phyloP scores from a whole-genome alignment of 2,113 vertebrate genomes.

The Chaetura pelagica region DNA sequence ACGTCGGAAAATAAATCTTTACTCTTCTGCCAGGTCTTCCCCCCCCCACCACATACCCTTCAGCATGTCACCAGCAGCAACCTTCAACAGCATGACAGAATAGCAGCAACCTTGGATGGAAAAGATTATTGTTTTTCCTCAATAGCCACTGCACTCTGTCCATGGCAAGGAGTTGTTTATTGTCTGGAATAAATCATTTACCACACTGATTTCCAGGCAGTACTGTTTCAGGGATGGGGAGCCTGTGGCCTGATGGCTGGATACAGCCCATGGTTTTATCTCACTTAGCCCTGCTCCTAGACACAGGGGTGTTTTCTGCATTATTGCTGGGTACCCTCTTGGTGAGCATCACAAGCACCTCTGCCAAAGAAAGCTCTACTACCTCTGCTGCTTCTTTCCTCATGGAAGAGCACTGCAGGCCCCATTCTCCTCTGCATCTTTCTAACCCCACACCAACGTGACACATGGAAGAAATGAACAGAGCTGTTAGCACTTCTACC shows the following conservation, averaged over 20 bases:
- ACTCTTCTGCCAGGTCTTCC: neutral
- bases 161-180: neutral
- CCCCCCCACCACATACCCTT: neutral
- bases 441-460: neutral
- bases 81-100: neutral
- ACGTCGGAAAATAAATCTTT: neutral
- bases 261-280: neutral
- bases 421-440: neutral
- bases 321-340: neutral
- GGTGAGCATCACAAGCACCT: accelerated
- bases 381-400: neutral
- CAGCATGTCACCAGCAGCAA: neutral
- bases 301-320: neutral
- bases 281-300: neutral
- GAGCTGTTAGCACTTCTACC: neutral
- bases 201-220: neutral
- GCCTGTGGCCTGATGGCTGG: neutral
- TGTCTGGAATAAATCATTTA: neutral
- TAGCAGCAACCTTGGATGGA: neutral
- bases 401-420: accelerated
- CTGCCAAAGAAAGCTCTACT: neutral
- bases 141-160: neutral
- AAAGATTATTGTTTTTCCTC: neutral
- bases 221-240: neutral
- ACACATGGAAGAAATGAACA: neutral